phyloP scores from a whole-genome alignment of 92 coral and sea anemone species.

The Porites divaricata region DNA sequence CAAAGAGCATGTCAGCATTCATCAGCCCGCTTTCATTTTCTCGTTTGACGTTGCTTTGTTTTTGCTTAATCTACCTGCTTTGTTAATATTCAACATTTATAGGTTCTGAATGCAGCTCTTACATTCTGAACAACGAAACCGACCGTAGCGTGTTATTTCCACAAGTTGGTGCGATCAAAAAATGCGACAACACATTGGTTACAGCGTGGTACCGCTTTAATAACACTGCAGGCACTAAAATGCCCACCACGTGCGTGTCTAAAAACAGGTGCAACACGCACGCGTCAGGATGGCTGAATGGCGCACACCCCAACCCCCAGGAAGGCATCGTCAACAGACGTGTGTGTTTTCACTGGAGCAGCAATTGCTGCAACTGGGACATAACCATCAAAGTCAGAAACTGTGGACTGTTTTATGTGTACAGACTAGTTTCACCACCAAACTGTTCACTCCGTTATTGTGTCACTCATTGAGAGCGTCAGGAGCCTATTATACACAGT shows the following conservation, averaged over 20 bases:
- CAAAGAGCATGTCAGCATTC: too few species aligned
- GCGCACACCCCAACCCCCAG: conserved; percentile 47
- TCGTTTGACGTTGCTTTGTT: too few species aligned
- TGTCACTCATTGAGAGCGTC: conserved; percentile 15
- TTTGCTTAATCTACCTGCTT: too few species aligned
- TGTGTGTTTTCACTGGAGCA: conserved; percentile 42
- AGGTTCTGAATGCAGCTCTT: conserved; percentile 28
- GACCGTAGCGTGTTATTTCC: conserved; percentile 11
- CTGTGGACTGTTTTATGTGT: conserved; percentile 49
- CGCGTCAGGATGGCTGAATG: conserved; percentile 62
- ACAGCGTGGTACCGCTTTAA: conserved; percentile 51
- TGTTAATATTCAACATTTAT: too few species aligned
- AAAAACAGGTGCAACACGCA: conserved; percentile 32
- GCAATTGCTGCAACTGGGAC: conserved; percentile 37
- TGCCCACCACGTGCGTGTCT: conserved; percentile 38
- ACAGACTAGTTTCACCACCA: background rate
- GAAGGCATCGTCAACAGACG: conserved; percentile 42
- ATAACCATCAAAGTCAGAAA: conserved; percentile 25
- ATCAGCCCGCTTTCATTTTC: too few species aligned
- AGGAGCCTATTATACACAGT: too few species aligned
- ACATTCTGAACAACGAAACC: background rate
- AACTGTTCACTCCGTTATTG: conserved; percentile 21
- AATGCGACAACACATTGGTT: conserved; percentile 25
- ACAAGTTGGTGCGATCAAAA: background rate
- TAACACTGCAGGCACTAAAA: conserved; percentile 39